A percentile compares a stretch with the other conserved stretches of the same genome.
Evolutionary conservation across 2,797 vertebrate species (phyloP).

Genomic region (Chelonia mydas): DNA sequence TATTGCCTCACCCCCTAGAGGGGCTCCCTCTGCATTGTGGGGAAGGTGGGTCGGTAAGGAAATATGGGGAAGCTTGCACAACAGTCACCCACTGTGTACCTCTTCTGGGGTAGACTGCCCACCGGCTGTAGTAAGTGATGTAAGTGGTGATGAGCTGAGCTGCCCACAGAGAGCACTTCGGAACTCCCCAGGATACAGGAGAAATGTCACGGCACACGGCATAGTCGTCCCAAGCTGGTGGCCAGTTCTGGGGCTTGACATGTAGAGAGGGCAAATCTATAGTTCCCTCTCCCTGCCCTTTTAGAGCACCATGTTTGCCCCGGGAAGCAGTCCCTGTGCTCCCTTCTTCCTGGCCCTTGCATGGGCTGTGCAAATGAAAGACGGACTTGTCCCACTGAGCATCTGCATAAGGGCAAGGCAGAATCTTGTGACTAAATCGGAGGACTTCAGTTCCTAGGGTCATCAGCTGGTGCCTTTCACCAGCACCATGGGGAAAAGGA

Average conservation of each 20-base stretch:
- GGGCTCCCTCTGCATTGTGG: neutral
- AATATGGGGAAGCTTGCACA: neutral
- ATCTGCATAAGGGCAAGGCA: neutral
- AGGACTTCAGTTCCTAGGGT: neutral
- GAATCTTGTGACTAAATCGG: neutral
- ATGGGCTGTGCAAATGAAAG: neutral
- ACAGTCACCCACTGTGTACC: no score
- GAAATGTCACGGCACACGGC: fast-evolving
- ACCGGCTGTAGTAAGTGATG: neutral
- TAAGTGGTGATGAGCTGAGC: neutral
- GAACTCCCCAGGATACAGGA: neutral
- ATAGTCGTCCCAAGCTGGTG: neutral
- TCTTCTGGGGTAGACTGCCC: neutral
- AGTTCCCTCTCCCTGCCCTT: neutral
- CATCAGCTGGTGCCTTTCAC: neutral
- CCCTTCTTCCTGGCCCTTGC: neutral
- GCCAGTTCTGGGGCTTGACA: fast-evolving
- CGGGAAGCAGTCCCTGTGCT: neutral
- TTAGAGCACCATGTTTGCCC: fast-evolving
- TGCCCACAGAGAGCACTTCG: neutral
- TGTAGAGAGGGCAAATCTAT: fast-evolving
- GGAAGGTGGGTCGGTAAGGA: neutral
- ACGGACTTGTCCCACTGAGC: neutral
- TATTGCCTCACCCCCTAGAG: neutral
- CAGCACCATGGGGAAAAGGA: neutral